Percentiles rank a stretch among this genome's conserved stretches.
Evolutionary conservation across 2,113 vertebrate species (phyloP).

Genomic region (Pluvialis apricaria): DNA sequence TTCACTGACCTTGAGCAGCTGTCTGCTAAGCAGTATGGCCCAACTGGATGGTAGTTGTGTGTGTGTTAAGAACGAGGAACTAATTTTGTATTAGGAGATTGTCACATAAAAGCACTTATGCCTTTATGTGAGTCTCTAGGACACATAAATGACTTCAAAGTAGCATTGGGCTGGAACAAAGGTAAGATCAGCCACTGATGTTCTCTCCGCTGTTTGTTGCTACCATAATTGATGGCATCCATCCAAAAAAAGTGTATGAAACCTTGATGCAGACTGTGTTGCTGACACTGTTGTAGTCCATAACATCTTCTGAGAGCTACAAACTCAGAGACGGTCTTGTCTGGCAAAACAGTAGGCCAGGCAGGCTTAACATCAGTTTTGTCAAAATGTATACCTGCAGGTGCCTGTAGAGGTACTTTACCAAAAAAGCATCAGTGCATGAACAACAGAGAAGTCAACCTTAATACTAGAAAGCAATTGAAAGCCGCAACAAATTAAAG

Average conservation of each 20-base stretch:
- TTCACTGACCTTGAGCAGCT: not conserved
- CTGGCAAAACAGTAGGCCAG: not conserved
- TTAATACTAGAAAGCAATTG: not conserved
- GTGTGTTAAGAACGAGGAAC: not conserved
- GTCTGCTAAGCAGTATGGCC: not conserved
- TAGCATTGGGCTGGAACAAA: not conserved
- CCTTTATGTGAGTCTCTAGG: not conserved
- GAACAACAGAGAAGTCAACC: not conserved
- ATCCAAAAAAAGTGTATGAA: not conserved
- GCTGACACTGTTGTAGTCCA: not conserved
- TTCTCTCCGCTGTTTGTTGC: not conserved
- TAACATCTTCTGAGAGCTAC: not conserved
- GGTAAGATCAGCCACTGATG: not conserved
- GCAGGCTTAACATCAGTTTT: not conserved
- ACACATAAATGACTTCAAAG: not conserved
- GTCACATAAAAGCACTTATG: not conserved
- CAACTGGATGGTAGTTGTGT: not conserved
- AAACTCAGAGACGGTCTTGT: not conserved
- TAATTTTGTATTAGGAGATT: not conserved
- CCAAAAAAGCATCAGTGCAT: not conserved
- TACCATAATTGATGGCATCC: not conserved
- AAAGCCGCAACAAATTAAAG: not conserved
- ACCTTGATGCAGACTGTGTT: not conserved
- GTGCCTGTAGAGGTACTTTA: not conserved
- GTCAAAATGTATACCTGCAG: not conserved